Base-by-base conservation (phyloP, 2,113 vertebrate species). In the Vidua chalybeata region DNA sequence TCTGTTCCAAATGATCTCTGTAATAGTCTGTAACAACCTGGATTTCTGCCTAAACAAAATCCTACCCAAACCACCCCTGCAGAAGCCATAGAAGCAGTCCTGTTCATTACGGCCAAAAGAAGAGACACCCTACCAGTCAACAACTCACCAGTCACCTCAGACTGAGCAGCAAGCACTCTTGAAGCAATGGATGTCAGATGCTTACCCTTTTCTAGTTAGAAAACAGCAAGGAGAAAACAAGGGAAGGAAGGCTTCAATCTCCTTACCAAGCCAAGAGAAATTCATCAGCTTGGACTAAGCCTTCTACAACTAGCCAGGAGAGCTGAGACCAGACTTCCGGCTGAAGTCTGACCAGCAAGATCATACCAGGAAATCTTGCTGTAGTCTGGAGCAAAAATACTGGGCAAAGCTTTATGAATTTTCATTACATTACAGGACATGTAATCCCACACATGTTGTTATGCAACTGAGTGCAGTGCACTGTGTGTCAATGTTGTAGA, bases 21-120 rank as follows among this genome's bases (percentile, higher is more conserved):
- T 45, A 72, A 63, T 11, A 11, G 33, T 6, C 33, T 75, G 13
- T 35, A 76, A 37, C 54, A 73, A 76, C 31, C 11, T 43, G 27
- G 39, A 66, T 85, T 95, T 95, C 63, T 69, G 30, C 46, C 46
- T 56, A 24, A 89, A 87, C 28, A 87, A 93, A 93, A 88, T 69
- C 21, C 12, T 77, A 31, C 27, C 31, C 11, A 72, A 74, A 72
- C 17, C 31, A 81, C 7, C 31, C 74, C 80, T 87, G 41, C 63
- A 66, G 41, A 94, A 91, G 51, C 15, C 1, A 0, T 58, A 33
- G 49, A 76, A 71, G 43, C 45, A 87, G 45, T 54, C 27, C 35
- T 79, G n/a, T 48, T 89, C 49, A 41, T 59, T 14, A 4, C 2
- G 31, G 80, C 20, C 45, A 87, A 75, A 59, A 51, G 41, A 84